A percentile compares a stretch with the other conserved stretches of the same genome.
These are phyloP conservation scores for Dinomys branickii DNA, from an alignment of 2,113 vertebrate species.

Conservation along the genomic window DNA sequence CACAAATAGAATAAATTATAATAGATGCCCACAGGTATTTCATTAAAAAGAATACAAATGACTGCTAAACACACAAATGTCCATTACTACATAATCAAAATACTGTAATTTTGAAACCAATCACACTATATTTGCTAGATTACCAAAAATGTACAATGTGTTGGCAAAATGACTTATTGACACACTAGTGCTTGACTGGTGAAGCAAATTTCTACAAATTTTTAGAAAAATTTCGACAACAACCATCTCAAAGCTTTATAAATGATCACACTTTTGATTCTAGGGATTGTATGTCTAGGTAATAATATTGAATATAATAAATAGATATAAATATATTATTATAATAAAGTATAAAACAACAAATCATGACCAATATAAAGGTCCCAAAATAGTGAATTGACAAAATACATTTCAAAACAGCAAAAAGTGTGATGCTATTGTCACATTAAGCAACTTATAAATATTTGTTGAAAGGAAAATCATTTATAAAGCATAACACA, in stretches of 20 bases:
- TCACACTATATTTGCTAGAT: neutral
- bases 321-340: neutral
- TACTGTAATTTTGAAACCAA: neutral
- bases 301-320: neutral
- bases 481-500: neutral
- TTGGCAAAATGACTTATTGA: neutral
- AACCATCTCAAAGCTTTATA: neutral
- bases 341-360: neutral
- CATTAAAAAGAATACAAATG: neutral
- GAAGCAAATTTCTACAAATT: neutral
- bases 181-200: no score
- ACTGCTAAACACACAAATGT: neutral
- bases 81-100: neutral
- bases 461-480: neutral
- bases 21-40: neutral
- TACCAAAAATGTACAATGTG: neutral
- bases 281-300: neutral
- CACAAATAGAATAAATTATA: neutral
- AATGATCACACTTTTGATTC: neutral
- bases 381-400: neutral
- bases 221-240: neutral
- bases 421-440: neutral
- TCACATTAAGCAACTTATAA: neutral
- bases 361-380: neutral
- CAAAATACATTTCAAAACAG: neutral